Evolutionary conservation across 2,113 vertebrate species (phyloP), one percentile per base, ranked within the genome.

Genomic region (Ascaphus truei): DNA sequence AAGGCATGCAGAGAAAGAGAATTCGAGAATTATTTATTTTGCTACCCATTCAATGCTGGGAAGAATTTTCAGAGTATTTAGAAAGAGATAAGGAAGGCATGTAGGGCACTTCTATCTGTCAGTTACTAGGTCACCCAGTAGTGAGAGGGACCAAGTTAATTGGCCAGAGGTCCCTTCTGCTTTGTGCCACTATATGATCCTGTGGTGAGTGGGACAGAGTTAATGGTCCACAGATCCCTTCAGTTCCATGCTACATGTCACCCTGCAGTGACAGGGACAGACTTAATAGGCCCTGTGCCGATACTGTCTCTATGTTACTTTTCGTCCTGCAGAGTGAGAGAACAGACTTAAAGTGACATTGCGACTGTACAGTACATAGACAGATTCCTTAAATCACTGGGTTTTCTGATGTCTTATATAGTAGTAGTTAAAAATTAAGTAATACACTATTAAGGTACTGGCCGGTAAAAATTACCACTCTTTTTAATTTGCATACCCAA

Each of bases 211-310:
- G 8, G 52, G 29, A 58, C 53, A 16, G 16, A 16, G 52, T 58
- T 68, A 68, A 68, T 68, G 65, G 41, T 58, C 52, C 7, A 22
- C 29, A 34, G 53, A 33, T 57, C 53, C 53, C 16, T 16, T 50
- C 48, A 39, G 27, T 16, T 8, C 63, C 18, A n/a, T 16, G 36
- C 18, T 31, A 29, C 23, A 2, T 7, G 10, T 67, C 26, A 47
- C 39, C 53, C 53, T 27, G 39, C 22, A 8, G 65, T 34, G 30
- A 56, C 26, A 10, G 3, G 52, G 29, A 26, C 18, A 15, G 18
- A 47, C 18, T 18, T 47, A 43, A 66, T 66, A 30, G 16, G 50
- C 7, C 26, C 30, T 16, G 39, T 1, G 12, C 39, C 16, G 7
- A 34, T 47, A 47, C 29, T 57, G 36, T 47, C 39, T 20, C 41